These are phyloP conservation scores for Cuculus canorus DNA, from an alignment of 2,797 vertebrate genomes.

Conservation along the genomic window DNA sequence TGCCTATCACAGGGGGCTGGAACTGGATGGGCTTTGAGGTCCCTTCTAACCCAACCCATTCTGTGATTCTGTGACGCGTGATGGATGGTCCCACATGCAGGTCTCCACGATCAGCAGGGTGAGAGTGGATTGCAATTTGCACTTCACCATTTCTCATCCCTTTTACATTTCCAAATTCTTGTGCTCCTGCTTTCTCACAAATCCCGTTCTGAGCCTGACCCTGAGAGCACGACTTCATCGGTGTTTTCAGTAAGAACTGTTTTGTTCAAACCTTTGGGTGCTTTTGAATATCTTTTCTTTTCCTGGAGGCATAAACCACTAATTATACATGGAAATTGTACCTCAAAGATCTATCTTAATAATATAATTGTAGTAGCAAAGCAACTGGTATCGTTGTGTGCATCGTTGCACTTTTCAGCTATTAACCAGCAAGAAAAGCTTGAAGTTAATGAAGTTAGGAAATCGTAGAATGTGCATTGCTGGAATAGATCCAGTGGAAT, in stretches of 20 bases:
- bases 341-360: conserved; percentile 61
- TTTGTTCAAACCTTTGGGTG: conserved; percentile 5
- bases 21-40: too few species aligned
- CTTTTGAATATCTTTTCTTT: neutral
- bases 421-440: conserved; percentile 32
- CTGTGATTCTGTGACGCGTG: too few species aligned
- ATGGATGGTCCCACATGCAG: neutral
- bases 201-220: neutral
- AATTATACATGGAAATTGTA: conserved; percentile 46
- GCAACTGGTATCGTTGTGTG: conserved; percentile 68
- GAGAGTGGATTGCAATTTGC: neutral
- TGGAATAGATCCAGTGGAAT: conserved; percentile 62
- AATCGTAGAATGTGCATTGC: conserved; percentile 58
- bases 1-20: too few species aligned
- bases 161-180: neutral
- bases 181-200: neutral
- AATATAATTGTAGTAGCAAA: conserved; percentile 55
- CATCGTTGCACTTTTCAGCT: conserved; percentile 60
- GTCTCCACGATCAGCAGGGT: fast-evolving
- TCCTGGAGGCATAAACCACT: neutral
- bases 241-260: neutral
- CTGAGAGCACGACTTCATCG: neutral
- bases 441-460: conserved; percentile 62
- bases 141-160: neutral
- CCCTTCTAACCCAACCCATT: too few species aligned